Base-by-base conservation (phyloP, 1,140 invertebrate genomes). In the Platyscapa corneri region DNA sequence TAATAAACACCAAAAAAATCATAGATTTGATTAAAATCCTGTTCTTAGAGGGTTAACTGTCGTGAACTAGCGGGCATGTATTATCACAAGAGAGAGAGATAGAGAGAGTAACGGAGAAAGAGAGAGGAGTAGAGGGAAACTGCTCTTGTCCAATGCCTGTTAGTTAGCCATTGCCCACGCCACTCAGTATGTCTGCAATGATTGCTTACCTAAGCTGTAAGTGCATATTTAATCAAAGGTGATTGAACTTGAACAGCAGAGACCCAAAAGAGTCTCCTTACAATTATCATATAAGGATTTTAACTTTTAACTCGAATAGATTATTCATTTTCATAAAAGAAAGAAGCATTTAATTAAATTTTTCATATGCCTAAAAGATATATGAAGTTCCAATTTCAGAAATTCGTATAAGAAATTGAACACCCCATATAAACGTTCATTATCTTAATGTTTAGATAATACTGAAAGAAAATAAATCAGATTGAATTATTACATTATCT, bases 191-290 rank as follows among this genome's bases (percentile, higher is more conserved):
- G 70, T 23, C 39, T 74, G 42, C 70, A 27, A 74, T 42, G 70
- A 74, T 42, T 74, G 39, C 37, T 74, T 74, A 74, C 70, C 70
- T 42, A 74, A 74, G 70, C 37, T 74, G 23, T 7, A 74, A 34
- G 27, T 74, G 39, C 70, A 74, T 74, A 32, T 74, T 74, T 74
- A 74, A 74, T 74, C 37, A 42, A 74, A 74, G 70, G 37, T 74
- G 70, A 74, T 74, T 74, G 70, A 74, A 74, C 70, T 42, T 39
- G 23, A 74, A 3, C 37, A 42, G 23, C 23, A 42, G 42, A 20
- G 37, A 74, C n/a, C 37, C 23, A 42, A 20, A 74, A 74, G 70
- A 74, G 42, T 74, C 8, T 16, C 32, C 8, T 0, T 74, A 23
- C 37, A 27, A 34, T 74, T 42, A 74, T 72, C 39, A 70, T 20